A percentile compares a stretch with the other conserved stretches of the same genome.
These are phyloP conservation scores for Urophycis tenuis DNA, from an alignment of 2,797 vertebrate genomes.

Conservation along the genomic window DNA sequence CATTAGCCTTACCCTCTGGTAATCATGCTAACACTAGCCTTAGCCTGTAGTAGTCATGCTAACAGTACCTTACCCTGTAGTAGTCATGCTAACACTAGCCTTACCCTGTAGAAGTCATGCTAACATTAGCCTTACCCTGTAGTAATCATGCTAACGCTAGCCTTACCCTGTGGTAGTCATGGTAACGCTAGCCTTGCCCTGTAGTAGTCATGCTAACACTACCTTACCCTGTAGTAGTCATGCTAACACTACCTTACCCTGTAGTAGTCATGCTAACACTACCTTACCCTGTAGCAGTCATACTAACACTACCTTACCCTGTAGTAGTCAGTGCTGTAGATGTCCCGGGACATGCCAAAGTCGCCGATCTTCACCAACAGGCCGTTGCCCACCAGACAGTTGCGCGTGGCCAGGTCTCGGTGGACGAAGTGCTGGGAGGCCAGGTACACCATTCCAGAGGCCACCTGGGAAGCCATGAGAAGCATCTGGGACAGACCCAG, in stretches of 20 bases:
- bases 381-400: conserved; percentile 95
- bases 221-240: not conserved
- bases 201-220: not conserved
- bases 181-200: not conserved
- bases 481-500: conserved; percentile 96
- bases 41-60: not conserved
- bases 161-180: not conserved
- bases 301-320: conserved; percentile 74
- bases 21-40: too few relatives aligned
- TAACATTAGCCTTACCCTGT: not conserved
- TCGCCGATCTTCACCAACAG: conserved; percentile 98
- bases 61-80: conserved; percentile 63
- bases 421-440: conserved; percentile 98
- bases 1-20: not conserved
- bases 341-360: conserved; percentile 98
- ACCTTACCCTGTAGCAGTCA: too few relatives aligned
- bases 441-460: conserved; percentile 97
- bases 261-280: not conserved
- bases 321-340: conserved; percentile 99
- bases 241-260: not conserved
- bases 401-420: conserved; percentile 96
- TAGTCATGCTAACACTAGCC: conserved; percentile 72
- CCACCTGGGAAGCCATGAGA: conserved; percentile 92
- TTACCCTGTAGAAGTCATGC: conserved; percentile 95
- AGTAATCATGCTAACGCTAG: too few relatives aligned